Base-by-base conservation (phyloP, 2,797 vertebrate species). In the Bucorvus abyssinicus region DNA sequence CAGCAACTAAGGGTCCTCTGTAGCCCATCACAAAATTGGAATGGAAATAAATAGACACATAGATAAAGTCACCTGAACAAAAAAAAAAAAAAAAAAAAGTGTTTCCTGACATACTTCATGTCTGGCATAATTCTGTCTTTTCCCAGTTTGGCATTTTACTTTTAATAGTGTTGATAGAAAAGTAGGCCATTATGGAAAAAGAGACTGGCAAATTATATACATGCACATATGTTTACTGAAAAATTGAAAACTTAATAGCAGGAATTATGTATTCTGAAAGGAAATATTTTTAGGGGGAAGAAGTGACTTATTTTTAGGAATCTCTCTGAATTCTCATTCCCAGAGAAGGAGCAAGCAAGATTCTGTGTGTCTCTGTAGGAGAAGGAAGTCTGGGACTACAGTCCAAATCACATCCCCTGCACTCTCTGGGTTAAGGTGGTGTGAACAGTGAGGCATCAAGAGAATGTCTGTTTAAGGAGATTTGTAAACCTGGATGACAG, bases 141-240 rank as follows among this genome's bases (percentile, higher is more conserved):
- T 93, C 22, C 34, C 29, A 44, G 0, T 73, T 87, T 30, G 23
- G 59, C 84, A 32, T 93, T 84, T 91, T 87, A 65, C 29, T 93
- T 94, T 85, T 73, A 88, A 68, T 84, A 82, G 49, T 63, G 69
- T 36, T 44, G 21, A 52, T 32, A 53, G 38, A 87, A 89, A 90
- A 92, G 71, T 74, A 87, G 77, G 81, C n/a, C 42, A 45, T 24
- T 89, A 75, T 78, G 57, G 71, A 87, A 84, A 87, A 96, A 77
- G 91, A 94, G 49, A 79, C 36, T 74, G 52, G 45, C 52, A 95
- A 90, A 87, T 82, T 45, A 77, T 26, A n/a, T 30, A 47, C 9
- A 3, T 49, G 55, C 47, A 47, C 22, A 0, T 68, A 36, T 44
- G 36, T 96, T 88, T 65, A 74, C 64, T 87, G 77, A 74, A 88